Evolutionary conservation across 2,113 vertebrate genomes (phyloP).

Genomic region (Oreochromis aureus): DNA sequence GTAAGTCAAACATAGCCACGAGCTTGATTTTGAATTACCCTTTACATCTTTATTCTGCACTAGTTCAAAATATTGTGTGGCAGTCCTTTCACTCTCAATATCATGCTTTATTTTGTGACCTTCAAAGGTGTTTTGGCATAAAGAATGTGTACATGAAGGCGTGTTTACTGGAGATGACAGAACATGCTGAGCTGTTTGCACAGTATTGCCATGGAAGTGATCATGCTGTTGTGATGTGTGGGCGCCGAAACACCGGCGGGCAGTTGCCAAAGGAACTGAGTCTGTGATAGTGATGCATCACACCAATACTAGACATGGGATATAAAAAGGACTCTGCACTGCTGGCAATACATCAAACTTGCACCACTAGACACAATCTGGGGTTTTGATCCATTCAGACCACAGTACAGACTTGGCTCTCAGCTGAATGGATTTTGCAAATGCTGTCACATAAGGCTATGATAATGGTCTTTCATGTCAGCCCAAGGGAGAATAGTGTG

Average conservation of each 20-base stretch:
- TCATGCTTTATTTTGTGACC: neutral
- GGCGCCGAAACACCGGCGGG: slow-evolving; percentile 13
- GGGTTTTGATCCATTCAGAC: slow-evolving; percentile 27
- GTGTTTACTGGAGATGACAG: slow-evolving; percentile 30
- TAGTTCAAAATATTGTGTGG: neutral
- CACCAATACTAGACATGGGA: slow-evolving; percentile 7
- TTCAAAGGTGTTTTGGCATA: slow-evolving; percentile 8
- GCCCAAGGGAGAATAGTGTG: neutral
- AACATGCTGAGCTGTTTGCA: slow-evolving; percentile 6
- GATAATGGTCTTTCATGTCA: neutral
- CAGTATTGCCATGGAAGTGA: neutral
- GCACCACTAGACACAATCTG: neutral
- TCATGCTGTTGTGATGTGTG: slow-evolving; percentile 35
- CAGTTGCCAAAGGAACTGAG: slow-evolving; percentile 35
- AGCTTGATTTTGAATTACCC: neutral
- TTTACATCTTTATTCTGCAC: neutral
- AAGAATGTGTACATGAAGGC: slow-evolving; percentile 1
- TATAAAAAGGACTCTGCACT: slow-evolving; percentile 15
- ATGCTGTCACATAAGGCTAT: neutral
- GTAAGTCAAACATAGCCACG: neutral
- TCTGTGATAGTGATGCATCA: slow-evolving; percentile 40
- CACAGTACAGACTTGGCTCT: neutral
- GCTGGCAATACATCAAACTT: slow-evolving; percentile 35
- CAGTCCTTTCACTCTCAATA: neutral
- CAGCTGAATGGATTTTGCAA: neutral